phyloP scores from a whole-genome alignment of 2,113 vertebrate species.

The Apistogramma diplotaenia region DNA sequence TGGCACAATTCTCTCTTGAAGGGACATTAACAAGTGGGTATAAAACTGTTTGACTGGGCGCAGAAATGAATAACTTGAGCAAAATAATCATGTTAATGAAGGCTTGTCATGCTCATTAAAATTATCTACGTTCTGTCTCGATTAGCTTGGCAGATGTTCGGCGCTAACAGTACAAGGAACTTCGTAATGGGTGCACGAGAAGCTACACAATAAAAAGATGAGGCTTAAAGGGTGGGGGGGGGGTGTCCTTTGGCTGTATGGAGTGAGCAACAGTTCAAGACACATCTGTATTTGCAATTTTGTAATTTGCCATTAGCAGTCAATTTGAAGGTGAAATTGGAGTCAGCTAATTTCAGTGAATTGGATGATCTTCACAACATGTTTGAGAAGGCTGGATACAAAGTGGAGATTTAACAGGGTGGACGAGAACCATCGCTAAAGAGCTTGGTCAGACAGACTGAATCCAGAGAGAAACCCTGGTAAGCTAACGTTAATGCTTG shows the following conservation, averaged over 20 bases:
- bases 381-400: neutral
- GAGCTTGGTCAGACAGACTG: neutral
- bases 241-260: neutral
- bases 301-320: neutral
- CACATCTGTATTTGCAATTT: neutral
- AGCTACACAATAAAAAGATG: neutral
- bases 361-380: neutral
- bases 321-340: neutral
- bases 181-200: slow-evolving; percentile 16
- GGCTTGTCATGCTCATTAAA: slow-evolving; percentile 48
- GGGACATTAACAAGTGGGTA: slow-evolving; percentile 20
- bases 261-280: neutral
- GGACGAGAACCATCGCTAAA: neutral
- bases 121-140: slow-evolving; percentile 27
- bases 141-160: slow-evolving; percentile 41
- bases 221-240: neutral
- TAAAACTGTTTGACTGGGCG: slow-evolving; percentile 8
- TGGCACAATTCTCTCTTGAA: neutral
- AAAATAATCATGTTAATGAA: slow-evolving; percentile 32
- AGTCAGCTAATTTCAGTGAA: neutral
- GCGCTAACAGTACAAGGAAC: neutral
- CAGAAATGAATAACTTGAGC: slow-evolving; percentile 29
- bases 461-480: neutral
- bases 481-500: neutral
- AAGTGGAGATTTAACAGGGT: neutral